Evolutionary conservation across 2,888 invertebrate genomes (phyloP).

Genomic region (Myopa testacea): DNA sequence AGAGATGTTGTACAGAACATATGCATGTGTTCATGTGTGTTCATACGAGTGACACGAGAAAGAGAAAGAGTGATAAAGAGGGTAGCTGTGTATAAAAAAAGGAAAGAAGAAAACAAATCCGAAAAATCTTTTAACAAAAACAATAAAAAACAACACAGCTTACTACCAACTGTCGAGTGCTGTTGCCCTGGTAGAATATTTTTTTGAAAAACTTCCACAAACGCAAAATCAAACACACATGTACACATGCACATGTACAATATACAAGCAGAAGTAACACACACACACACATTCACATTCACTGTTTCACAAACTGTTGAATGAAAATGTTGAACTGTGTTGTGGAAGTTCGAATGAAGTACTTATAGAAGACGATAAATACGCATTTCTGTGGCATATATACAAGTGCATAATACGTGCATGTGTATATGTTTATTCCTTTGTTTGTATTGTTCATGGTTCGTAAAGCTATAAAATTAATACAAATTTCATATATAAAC

Average conservation of each 20-base stretch:
- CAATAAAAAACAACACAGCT: not conserved
- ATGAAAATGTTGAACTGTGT: not conserved
- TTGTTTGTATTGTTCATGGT: no score
- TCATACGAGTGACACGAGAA: no score
- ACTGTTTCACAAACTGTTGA: not conserved
- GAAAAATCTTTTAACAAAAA: not conserved
- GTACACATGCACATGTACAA: not conserved
- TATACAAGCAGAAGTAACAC: not conserved
- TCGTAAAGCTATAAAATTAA: no score
- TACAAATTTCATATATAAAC: no score
- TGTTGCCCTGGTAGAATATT: constrained; percentile 29
- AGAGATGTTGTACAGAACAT: no score
- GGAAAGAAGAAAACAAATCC: not conserved
- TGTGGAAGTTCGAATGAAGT: no score
- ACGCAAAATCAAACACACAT: not conserved
- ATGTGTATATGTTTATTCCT: not conserved
- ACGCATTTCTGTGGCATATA: not conserved
- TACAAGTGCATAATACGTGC: not conserved
- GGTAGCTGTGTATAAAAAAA: not conserved
- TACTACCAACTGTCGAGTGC: constrained; percentile 3
- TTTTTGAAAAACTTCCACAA: constrained; percentile 24
- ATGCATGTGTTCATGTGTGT: no score
- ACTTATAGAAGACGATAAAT: no score
- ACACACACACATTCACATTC: not conserved
- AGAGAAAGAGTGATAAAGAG: no score